Conservation (phyloP, 2,888 invertebrate genomes). For the Notodromas monacha region DNA sequence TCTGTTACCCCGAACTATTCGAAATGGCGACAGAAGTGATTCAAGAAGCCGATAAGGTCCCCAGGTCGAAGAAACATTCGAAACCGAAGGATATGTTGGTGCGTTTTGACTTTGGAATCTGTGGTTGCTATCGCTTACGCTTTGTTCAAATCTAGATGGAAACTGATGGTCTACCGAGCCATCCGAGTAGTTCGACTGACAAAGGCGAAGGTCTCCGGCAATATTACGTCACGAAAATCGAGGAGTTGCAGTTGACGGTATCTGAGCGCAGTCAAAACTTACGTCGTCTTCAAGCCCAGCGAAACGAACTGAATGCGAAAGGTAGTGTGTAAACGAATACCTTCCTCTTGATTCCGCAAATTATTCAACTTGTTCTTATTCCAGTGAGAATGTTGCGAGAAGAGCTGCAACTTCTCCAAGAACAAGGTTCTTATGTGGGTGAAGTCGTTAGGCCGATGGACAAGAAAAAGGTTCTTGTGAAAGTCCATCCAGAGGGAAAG, state of each 20-base stretch:
- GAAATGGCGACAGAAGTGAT: too few relatives aligned
- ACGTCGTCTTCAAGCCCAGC: conserved; percentile 76
- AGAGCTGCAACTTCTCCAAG: conserved; percentile 67
- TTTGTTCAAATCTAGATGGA: conserved; percentile 14
- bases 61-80: too few relatives aligned
- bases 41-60: too few relatives aligned
- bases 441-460: conserved; percentile 99
- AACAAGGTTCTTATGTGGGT: conserved; percentile 96
- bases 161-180: conserved; percentile 13
- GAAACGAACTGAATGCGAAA: conserved; percentile 95
- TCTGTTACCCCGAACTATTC: too few relatives aligned
- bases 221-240: conserved; percentile 90
- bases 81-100: too few relatives aligned
- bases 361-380: conserved; percentile 11
- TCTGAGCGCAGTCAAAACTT: conserved; percentile 94
- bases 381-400: conserved; percentile 82
- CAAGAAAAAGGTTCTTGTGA: conserved; percentile 94
- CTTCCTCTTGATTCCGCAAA: neutral
- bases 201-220: conserved; percentile 69
- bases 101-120: too few relatives aligned
- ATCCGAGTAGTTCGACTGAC: too few relatives aligned
- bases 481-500: conserved; percentile 79
- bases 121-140: conserved; percentile 5
- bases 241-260: conserved; percentile 73
- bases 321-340: conserved; percentile 21